Base-by-base conservation (phyloP, 1,140 invertebrate genomes). In the Tetranychus cinnabarinus region DNA sequence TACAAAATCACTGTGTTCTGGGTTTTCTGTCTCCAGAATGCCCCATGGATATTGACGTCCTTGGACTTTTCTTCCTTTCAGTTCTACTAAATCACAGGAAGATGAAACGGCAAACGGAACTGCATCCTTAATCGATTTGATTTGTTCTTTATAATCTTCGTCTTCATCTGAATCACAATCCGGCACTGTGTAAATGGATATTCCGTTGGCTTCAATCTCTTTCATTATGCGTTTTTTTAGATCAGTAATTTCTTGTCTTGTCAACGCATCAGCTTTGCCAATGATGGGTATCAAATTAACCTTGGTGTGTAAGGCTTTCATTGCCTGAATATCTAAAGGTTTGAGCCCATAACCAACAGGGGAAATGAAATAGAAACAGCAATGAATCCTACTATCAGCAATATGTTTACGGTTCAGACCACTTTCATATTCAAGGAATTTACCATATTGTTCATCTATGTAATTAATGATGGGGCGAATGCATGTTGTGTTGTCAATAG, bases 341-440 rank as follows among this genome's bases (percentile, higher is more conserved):
- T 93, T 82, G 56, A 99, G 76, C 63, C 92, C 91, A 77, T 97
- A 92, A 39, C 92, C 92, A 74, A 91, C 91, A 15, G 96, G 95
- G 54, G 93, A 92, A 70, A 99, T 97, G 73, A 99, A 99, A 75
- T 98, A 99, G 68, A 99, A 89, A 75, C 93, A 98, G 73, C 88
- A 92, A 71, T 93, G 88, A 70, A 93, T 86, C 71, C 88, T 79
- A 73, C 88, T 90, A 69, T 93, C 89, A 52, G 89, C 82, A 66
- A 90, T 91, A 68, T 91, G 88, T 65, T 87, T 80, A 55, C 88
- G 78, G 72, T 92, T 91, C 13, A 92, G 76, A 7, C 89, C 88
- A 69, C 85, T 88, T 73, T 92, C 88, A 69, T 91, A 87, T 56
- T 85, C 79, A 35, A 92, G 74, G 72, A 88, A 93, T 55, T 62